phyloP scores from a whole-genome alignment of 2,888 invertebrate genomes.

The Blera fallax region DNA sequence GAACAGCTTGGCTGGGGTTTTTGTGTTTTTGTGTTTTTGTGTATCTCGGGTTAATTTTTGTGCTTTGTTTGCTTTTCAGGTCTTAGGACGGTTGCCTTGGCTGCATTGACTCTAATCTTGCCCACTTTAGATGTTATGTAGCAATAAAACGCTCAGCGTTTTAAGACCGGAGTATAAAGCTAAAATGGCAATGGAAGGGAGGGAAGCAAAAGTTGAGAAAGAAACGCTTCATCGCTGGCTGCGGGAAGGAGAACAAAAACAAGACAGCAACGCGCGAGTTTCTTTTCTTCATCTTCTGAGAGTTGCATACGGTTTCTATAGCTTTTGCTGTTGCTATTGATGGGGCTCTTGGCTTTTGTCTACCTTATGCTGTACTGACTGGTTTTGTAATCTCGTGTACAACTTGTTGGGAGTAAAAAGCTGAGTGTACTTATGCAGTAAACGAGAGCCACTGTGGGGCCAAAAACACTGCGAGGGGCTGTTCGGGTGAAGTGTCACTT shows the following conservation, averaged over 20 bases:
- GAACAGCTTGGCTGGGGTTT: neutral
- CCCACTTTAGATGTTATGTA: constrained; percentile 25
- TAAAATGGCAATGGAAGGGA: constrained; percentile 7
- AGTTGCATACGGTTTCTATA: neutral
- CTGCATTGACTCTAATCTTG: constrained; percentile 44
- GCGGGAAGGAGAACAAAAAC: constrained; percentile 11
- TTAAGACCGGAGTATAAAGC: neutral
- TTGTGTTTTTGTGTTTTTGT: neutral
- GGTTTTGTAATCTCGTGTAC: constrained; percentile 52
- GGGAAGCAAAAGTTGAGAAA: neutral
- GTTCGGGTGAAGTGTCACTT: too few relatives aligned
- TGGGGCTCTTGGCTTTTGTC: constrained; percentile 36
- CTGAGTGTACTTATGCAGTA: neutral
- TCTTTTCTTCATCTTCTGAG: constrained; percentile 1
- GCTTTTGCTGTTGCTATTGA: neutral
- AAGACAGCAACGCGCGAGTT: constrained; percentile 1
- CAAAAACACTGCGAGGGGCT: too few relatives aligned
- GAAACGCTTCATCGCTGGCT: constrained; percentile 10
- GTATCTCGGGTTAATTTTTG: neutral
- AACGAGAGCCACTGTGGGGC: constrained; percentile 14
- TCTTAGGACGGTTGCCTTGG: constrained; percentile 29
- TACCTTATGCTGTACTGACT: constrained; percentile 38
- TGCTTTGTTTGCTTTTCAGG: constrained; percentile 1
- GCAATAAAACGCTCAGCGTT: constrained; percentile 24
- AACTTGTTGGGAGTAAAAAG: neutral